A percentile compares a stretch with the other conserved stretches of the same genome.
Conservation (phyloP, 2,888 invertebrate genomes). For the Aphidius colemani region DNA sequence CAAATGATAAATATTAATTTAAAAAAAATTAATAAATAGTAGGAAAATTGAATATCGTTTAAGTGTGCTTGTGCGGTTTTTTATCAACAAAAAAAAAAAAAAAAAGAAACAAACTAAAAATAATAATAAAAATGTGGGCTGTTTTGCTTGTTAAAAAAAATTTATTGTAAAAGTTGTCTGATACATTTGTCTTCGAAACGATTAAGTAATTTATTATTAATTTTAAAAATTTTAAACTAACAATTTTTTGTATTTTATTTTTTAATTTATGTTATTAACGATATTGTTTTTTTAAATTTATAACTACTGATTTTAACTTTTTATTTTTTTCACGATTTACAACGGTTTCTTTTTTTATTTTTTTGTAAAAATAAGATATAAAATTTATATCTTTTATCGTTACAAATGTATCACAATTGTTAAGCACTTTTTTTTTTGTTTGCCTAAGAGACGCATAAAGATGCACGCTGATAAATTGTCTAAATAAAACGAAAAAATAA, state of each 20-base stretch:
- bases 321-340: neutral
- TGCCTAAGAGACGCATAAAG: slow-evolving; percentile 7
- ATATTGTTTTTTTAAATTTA: neutral
- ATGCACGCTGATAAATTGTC: neutral
- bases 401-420: slow-evolving; percentile 28
- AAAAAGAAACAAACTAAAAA: slow-evolving; percentile 2
- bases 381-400: slow-evolving; percentile 35
- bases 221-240: neutral
- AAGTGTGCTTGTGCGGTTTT: slow-evolving; percentile 25
- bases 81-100: slow-evolving; percentile 20
- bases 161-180: slow-evolving; percentile 29
- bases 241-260: neutral
- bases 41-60: slow-evolving; percentile 21
- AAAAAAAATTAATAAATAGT: neutral
- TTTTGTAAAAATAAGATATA: neutral
- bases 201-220: slow-evolving; percentile 25
- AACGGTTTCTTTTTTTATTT: neutral
- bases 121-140: slow-evolving; percentile 3
- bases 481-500: slow-evolving; percentile 6
- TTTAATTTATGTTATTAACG: neutral
- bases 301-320: neutral
- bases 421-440: slow-evolving; percentile 21
- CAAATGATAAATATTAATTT: neutral
- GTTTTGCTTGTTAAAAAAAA: slow-evolving; percentile 13
- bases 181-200: slow-evolving; percentile 35